phyloP scores from a whole-genome alignment of 92 coral and sea anemone genomes.

The Parazoanthus swiftii region DNA sequence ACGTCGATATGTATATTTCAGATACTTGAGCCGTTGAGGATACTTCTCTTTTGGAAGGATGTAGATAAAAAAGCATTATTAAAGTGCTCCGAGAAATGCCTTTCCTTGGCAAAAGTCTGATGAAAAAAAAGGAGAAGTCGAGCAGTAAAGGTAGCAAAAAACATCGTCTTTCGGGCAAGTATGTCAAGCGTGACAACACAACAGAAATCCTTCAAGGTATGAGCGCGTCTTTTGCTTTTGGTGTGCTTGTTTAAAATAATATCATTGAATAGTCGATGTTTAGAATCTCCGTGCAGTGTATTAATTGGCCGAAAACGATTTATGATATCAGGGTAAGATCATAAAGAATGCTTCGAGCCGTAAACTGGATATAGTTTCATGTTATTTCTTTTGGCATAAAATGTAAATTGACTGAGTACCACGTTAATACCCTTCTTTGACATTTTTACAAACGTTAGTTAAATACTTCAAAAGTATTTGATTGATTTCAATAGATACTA shows the following conservation, averaged over 20 bases:
- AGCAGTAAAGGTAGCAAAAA: conserved; percentile 57
- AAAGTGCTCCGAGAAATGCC: conserved; percentile 66
- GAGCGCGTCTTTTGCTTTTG: neutral
- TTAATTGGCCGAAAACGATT: neutral
- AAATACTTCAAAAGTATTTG: too few species aligned
- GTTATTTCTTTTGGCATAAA: too few species aligned
- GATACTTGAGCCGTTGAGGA: neutral
- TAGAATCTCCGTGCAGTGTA: too few species aligned
- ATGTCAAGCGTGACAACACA: conserved; percentile 87
- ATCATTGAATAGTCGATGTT: neutral
- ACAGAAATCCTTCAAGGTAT: conserved; percentile 83
- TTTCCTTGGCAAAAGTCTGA: conserved; percentile 80
- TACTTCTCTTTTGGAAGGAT: neutral
- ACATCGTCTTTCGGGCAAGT: conserved; percentile 75
- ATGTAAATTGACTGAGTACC: too few species aligned
- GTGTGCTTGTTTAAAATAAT: neutral
- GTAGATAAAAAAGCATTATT: neutral
- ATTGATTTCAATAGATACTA: neutral
- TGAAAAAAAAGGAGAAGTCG: conserved; percentile 87
- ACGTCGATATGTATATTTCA: neutral
- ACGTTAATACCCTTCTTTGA: neutral
- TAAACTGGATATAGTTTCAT: too few species aligned
- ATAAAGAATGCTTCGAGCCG: neutral
- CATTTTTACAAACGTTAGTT: too few species aligned
- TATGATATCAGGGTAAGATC: neutral